phyloP scores from a whole-genome alignment of 2,797 vertebrate species.

The Schizothorax lantsangensis region DNA sequence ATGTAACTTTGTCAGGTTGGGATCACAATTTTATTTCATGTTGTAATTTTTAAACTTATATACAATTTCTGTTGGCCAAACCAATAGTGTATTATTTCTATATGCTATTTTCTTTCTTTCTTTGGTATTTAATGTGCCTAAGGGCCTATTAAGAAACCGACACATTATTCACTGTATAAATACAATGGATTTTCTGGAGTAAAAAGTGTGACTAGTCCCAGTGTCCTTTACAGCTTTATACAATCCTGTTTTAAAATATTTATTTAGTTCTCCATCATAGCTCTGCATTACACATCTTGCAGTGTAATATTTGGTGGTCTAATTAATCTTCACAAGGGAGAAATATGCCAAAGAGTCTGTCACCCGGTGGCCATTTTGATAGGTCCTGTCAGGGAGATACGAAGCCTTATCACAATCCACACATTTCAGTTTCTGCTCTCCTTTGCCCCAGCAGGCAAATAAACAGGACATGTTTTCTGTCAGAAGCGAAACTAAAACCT shows the following conservation, averaged over 20 bases:
- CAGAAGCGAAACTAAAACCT: conserved; percentile 5
- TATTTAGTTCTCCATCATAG: conserved; percentile 15
- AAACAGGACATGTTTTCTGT: conserved; percentile 55
- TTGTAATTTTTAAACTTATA: too few species aligned
- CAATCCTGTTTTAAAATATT: background rate
- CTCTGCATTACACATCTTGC: background rate
- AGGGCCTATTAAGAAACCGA: background rate
- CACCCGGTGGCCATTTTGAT: conserved; percentile 55
- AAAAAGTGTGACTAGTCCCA: background rate
- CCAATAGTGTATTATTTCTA: background rate
- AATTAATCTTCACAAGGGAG: conserved; percentile 43
- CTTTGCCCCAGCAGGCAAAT: conserved; percentile 54
- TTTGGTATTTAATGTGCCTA: background rate
- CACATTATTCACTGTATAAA: background rate
- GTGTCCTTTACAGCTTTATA: background rate
- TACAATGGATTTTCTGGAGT: background rate
- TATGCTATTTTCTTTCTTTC: background rate
- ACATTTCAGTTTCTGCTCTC: conserved; percentile 46
- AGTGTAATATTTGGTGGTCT: conserved; percentile 34
- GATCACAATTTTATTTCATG: too few species aligned
- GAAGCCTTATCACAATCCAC: conserved; percentile 51
- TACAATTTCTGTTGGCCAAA: background rate
- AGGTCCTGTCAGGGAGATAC: conserved; percentile 55
- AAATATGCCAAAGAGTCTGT: conserved; percentile 36
- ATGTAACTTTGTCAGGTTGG: too few species aligned